These are phyloP conservation scores for Cossypha dichroa DNA, from an alignment of 2,797 vertebrate species.

Conservation along the genomic window DNA sequence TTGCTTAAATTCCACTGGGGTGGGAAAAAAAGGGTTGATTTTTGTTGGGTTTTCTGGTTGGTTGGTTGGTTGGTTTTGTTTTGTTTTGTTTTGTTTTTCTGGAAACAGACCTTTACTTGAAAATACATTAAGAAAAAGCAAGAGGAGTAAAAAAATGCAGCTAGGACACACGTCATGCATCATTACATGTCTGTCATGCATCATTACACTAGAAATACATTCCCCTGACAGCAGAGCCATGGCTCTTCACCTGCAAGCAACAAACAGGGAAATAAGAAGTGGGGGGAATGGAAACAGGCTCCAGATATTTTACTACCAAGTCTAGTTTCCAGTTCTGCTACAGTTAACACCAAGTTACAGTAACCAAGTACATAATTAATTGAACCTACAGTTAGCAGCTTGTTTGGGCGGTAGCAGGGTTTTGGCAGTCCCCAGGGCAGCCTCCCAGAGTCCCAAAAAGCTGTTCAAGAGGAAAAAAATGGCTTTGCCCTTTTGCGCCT, in stretches of 20 bases:
- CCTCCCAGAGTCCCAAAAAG: slow-evolving; percentile 45
- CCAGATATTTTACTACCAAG: background rate
- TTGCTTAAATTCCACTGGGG: background rate
- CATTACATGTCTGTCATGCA: background rate
- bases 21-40: no score
- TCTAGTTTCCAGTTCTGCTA: background rate
- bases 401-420: background rate
- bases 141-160: background rate
- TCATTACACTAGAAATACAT: background rate
- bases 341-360: background rate
- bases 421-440: slow-evolving; percentile 36
- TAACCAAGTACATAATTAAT: background rate
- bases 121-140: background rate
- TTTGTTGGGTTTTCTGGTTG: background rate
- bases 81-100: background rate
- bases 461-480: background rate
- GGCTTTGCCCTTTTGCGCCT: slow-evolving; percentile 52
- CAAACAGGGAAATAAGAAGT: background rate
- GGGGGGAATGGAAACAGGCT: background rate
- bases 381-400: background rate
- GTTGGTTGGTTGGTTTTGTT: background rate
- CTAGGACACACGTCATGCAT: background rate
- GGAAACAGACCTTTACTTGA: background rate
- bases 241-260: background rate
- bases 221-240: background rate